Conservation (phyloP, 2,888 invertebrate genomes). For the Drosophila anomalipes region DNA sequence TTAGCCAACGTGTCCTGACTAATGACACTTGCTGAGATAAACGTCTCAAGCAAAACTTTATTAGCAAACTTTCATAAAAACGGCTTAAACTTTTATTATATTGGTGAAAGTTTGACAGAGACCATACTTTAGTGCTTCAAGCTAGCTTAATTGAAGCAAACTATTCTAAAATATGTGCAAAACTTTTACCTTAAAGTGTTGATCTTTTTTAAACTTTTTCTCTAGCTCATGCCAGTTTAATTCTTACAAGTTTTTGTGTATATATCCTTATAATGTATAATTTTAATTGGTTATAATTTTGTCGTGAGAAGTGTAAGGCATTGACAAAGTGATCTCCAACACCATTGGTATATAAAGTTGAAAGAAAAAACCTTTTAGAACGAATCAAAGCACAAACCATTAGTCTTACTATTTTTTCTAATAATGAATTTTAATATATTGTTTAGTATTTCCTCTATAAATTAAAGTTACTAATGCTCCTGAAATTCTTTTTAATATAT, state of each 20-base stretch:
- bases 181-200: neutral
- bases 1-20: slow-evolving; percentile 46
- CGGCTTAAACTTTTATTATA: neutral
- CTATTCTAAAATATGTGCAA: neutral
- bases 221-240: neutral
- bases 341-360: neutral
- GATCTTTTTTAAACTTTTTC: neutral
- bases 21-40: slow-evolving; percentile 18
- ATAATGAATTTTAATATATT: neutral
- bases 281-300: neutral
- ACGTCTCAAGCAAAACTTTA: neutral
- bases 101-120: neutral
- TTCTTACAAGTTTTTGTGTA: neutral
- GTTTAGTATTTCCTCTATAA: neutral
- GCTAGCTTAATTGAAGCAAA: neutral
- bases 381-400: neutral
- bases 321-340: neutral
- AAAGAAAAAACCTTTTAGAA: neutral
- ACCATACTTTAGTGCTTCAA: neutral
- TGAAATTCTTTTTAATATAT: neutral
- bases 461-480: neutral
- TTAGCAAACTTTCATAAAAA: neutral
- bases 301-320: neutral
- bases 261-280: neutral
- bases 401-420: neutral